Conservation (phyloP, 2,888 invertebrate species). For the Lucinisca nassula region DNA sequence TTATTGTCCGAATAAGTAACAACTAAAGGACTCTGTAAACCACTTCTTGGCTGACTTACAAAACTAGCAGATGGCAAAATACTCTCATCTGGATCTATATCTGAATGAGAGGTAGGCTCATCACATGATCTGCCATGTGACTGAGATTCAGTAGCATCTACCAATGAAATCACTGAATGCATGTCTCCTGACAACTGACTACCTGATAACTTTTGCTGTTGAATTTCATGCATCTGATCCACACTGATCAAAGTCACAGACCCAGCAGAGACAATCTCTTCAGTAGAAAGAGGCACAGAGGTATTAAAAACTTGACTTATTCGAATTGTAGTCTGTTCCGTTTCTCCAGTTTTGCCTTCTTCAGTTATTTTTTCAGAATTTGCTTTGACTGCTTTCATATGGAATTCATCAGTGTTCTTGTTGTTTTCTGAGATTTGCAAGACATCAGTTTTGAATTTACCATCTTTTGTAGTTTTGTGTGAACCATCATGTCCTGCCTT, state of each 20-base stretch:
- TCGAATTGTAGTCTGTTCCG: neutral
- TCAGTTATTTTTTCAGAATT: too few relatives aligned
- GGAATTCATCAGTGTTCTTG: too few relatives aligned
- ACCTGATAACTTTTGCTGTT: neutral
- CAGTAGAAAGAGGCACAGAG: neutral
- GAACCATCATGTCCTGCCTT: too few relatives aligned
- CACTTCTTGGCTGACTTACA: neutral
- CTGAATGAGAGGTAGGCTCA: neutral
- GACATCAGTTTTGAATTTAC: too few relatives aligned
- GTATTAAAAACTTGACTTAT: neutral
- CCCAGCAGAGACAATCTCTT: neutral
- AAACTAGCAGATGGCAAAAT: neutral
- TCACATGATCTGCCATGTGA: neutral
- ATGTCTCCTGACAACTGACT: neutral
- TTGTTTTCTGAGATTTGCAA: too few relatives aligned
- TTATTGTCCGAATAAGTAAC: neutral
- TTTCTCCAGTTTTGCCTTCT: too few relatives aligned
- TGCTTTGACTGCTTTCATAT: too few relatives aligned
- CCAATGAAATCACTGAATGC: neutral
- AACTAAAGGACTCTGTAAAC: neutral
- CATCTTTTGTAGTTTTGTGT: too few relatives aligned
- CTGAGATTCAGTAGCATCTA: neutral
- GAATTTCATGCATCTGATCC: slow-evolving; percentile 24
- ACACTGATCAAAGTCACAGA: slow-evolving; percentile 24
- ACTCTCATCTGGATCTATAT: neutral